These are phyloP conservation scores for Atta cephalotes DNA, from an alignment of 1,140 invertebrate species.

Conservation along the genomic window DNA sequence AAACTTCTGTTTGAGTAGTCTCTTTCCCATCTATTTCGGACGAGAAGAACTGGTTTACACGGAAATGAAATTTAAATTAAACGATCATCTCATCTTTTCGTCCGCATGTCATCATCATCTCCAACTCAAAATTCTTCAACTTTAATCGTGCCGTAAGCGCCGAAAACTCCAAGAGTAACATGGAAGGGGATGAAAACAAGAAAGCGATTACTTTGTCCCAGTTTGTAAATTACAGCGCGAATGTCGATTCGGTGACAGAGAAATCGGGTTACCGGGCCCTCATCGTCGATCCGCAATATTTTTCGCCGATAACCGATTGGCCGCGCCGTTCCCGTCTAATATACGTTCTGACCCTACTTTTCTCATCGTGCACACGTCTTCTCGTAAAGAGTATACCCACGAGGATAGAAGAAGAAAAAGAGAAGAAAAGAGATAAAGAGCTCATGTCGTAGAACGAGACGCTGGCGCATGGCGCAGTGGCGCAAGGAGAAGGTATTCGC, in stretches of 20 bases:
- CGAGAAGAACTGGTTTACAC: background rate
- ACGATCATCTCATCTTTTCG: background rate
- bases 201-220: conserved; percentile 23
- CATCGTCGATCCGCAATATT: conserved; percentile 67
- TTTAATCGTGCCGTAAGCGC: background rate
- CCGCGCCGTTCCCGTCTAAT: conserved; percentile 36
- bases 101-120: background rate
- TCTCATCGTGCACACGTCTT: conserved; percentile 70
- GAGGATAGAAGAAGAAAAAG: conserved; percentile 41
- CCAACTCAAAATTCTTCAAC: background rate
- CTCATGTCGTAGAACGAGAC: background rate
- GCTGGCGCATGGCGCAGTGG: background rate
- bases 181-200: background rate
- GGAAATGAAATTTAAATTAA: conserved; percentile 32
- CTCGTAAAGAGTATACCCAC: conserved; percentile 67
- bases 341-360: conserved; percentile 59
- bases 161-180: background rate
- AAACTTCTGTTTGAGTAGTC: background rate
- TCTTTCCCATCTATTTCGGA: conserved; percentile 12
- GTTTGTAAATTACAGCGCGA: conserved; percentile 48
- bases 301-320: conserved; percentile 68
- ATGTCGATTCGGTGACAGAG: conserved; percentile 52
- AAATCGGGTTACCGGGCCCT: conserved; percentile 30
- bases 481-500: background rate
- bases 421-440: conserved; percentile 15